Base-by-base conservation (phyloP, 1,140 invertebrate species). In the Pomacea maculata region DNA sequence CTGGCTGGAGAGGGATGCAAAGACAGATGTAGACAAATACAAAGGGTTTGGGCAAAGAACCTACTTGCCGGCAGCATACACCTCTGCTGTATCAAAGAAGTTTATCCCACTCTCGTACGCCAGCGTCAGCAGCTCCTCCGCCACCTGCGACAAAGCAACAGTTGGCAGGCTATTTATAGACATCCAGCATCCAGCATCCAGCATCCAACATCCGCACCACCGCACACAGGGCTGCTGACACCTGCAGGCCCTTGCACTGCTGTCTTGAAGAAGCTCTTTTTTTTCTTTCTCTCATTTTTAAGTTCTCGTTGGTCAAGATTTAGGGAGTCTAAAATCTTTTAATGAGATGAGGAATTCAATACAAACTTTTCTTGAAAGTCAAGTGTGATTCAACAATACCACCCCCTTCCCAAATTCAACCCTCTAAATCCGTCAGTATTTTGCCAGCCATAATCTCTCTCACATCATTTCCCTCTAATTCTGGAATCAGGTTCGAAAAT, bases 31-130 rank as follows among this genome's bases (percentile, higher is more conserved):
- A 34, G 61, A 57, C 8, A 61, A 12, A 64, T 5, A 73, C 21
- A 45, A 21, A 55, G 5, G 15, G 57, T 14, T 17, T 61, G 57
- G 1, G 9, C 0, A 1, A 52, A 54, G 29, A 12, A 88, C 89
- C 87, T 90, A 92, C 92, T 92, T 92, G 79, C 96, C 95, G 86
- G 95, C 95, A 85, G 96, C 97, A 92, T 98, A 97, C 3, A 97
- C 96, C 91, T 99, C 97, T 10, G 96, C 97, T 72, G 98, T 93
- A 91, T 99, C 97, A 91, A 99, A 99, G 75, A 98, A 93, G 90
- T 99, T 99, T 88, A 99, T 97, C 25, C 97, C 97, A 89, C 96
- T 96, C 89, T 98, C 97, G 87, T 98, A 96, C 21, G 97, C 97
- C 80, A 97, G 93, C 72, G 95, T 95, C n/a, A 99, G 93, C 68